These are phyloP conservation scores for Zaprionus vittiger DNA, from an alignment of 1,140 invertebrate species.

Conservation along the genomic window DNA sequence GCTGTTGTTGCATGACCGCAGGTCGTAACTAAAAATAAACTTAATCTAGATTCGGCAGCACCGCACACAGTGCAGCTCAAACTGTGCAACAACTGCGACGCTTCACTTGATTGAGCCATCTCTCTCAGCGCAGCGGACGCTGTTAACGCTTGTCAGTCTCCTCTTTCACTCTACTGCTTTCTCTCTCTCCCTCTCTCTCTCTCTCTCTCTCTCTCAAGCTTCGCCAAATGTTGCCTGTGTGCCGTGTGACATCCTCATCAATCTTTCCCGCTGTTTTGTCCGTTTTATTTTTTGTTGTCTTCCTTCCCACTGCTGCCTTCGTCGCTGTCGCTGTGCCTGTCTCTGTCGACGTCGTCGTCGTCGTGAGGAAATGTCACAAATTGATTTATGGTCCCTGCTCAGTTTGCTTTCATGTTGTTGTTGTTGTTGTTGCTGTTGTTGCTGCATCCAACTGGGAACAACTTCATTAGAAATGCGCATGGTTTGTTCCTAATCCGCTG, in stretches of 20 bases:
- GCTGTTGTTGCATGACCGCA: slow-evolving; percentile 24
- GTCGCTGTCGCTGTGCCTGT: slow-evolving; percentile 21
- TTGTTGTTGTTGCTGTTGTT: slow-evolving; percentile 10
- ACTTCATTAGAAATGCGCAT: slow-evolving; percentile 79
- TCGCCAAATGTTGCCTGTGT: slow-evolving; percentile 52
- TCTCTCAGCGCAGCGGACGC: slow-evolving; percentile 34
- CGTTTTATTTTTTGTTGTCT: slow-evolving; percentile 18
- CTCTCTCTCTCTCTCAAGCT: slow-evolving; percentile 5
- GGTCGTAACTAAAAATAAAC: slow-evolving; percentile 68
- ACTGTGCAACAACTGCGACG: slow-evolving; percentile 36
- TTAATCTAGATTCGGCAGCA: slow-evolving; percentile 69
- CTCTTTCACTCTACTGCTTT: background rate
- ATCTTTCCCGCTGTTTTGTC: slow-evolving; percentile 49
- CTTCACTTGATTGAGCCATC: slow-evolving; percentile 53
- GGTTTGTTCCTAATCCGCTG: slow-evolving; percentile 37
- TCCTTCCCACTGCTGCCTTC: slow-evolving; percentile 49
- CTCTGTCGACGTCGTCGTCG: slow-evolving; percentile 18
- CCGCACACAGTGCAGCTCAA: slow-evolving; percentile 38
- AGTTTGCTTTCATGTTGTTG: slow-evolving; percentile 44
- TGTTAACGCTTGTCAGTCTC: slow-evolving; percentile 73
- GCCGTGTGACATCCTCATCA: slow-evolving; percentile 74
- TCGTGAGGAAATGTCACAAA: slow-evolving; percentile 80
- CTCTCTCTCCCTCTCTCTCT: background rate
- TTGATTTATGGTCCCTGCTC: slow-evolving; percentile 74
- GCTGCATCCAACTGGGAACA: slow-evolving; percentile 51